Evolutionary conservation across 1,140 invertebrate genomes (phyloP).

Genomic region (Brachystomella parvula): DNA sequence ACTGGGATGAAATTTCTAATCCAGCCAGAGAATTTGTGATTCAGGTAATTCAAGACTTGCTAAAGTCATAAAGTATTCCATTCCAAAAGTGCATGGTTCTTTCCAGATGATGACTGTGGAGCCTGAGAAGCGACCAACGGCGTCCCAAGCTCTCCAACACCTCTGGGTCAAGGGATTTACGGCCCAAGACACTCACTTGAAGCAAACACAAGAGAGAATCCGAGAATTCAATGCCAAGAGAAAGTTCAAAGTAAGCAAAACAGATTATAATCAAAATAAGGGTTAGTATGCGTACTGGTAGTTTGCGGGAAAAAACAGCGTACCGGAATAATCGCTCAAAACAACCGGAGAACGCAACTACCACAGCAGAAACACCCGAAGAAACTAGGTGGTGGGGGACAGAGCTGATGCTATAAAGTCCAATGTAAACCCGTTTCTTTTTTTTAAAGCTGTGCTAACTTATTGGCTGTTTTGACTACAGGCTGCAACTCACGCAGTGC

Average conservation of each 20-base stretch:
- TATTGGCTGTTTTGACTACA: no score
- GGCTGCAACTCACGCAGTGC: slow-evolving; percentile 34
- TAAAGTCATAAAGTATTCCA: neutral
- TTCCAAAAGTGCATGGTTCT: neutral
- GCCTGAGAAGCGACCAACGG: slow-evolving; percentile 46
- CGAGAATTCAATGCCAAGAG: slow-evolving; percentile 54
- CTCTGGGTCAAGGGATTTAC: slow-evolving; percentile 48
- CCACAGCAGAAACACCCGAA: no score
- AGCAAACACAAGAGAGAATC: slow-evolving; percentile 49
- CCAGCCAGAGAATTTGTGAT: slow-evolving; percentile 44
- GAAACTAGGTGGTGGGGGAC: no score
- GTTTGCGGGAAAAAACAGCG: no score
- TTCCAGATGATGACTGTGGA: slow-evolving; percentile 48
- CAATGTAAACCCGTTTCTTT: no score
- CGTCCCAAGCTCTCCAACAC: slow-evolving; percentile 47
- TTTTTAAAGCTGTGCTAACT: no score
- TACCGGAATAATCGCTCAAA: no score
- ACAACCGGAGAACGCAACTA: no score
- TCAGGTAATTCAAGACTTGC: slow-evolving; percentile 34
- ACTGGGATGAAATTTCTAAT: slow-evolving; percentile 48
- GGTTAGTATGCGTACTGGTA: no score
- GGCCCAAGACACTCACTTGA: slow-evolving; percentile 46
- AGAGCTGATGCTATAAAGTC: no score
- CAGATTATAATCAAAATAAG: no score
- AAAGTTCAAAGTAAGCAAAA: slow-evolving; percentile 52